These are phyloP conservation scores for Dryobota labecula DNA, from an alignment of 2,888 invertebrate genomes.

Conservation along the genomic window DNA sequence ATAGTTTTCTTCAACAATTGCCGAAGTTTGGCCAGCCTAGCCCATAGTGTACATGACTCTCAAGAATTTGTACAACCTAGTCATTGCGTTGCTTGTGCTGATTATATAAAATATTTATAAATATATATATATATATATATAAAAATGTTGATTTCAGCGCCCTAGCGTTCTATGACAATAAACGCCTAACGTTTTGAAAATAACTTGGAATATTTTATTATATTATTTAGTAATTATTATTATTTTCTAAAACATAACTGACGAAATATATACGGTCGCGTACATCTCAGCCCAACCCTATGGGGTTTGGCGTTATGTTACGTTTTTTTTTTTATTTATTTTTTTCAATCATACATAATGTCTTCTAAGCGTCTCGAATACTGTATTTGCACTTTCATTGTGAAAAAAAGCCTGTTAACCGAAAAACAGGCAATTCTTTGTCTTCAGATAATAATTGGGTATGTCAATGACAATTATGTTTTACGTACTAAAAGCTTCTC, in stretches of 20 bases:
- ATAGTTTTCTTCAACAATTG: neutral
- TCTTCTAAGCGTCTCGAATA: conserved; percentile 10
- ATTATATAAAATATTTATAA: conserved; percentile 15
- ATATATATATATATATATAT: conserved; percentile 17
- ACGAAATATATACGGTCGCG: neutral
- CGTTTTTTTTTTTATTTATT: too few relatives aligned
- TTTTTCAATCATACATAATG: conserved; percentile 3
- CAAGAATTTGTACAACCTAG: conserved; percentile 48
- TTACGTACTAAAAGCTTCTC: neutral
- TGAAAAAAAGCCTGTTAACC: conserved; percentile 3
- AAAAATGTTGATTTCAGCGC: conserved; percentile 37
- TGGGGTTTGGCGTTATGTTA: neutral
- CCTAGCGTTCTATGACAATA: conserved; percentile 53
- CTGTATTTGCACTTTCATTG: conserved; percentile 18
- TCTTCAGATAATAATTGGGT: conserved; percentile 7
- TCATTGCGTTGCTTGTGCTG: conserved; percentile 57
- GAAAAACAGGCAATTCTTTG: neutral
- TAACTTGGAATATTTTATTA: conserved; percentile 1
- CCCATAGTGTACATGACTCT: conserved; percentile 26
- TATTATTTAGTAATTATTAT: neutral
- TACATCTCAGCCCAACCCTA: neutral
- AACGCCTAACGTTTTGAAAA: conserved; percentile 13
- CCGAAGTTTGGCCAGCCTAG: neutral
- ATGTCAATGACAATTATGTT: conserved; percentile 6
- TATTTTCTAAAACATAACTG: neutral